Evolutionary conservation across 2,113 vertebrate genomes (phyloP), one percentile per base, ranked within the genome.

Genomic region (human): DNA sequence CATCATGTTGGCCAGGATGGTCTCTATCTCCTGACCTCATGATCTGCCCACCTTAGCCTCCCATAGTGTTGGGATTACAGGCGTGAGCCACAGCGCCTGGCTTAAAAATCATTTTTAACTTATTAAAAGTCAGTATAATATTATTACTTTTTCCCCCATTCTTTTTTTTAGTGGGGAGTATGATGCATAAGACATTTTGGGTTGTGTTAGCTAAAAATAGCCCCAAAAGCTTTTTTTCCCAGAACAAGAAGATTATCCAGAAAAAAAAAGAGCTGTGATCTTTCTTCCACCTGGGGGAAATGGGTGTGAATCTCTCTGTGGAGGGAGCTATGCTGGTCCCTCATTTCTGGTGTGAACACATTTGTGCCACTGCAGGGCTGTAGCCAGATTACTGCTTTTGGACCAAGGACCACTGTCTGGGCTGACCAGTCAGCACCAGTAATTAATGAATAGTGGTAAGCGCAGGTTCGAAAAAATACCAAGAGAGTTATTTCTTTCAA

Each of bases 181-280:
- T 20, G 18, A 7, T 93, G 1, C 8, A 38, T 66, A 92, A 76
- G 79, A 64, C 59, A 92, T 86, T 92, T 92, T 59, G 72, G 55
- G 8, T 75, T 90, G 16, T 94, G 14, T 95, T 89, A 82, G 45
- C 66, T 89, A 27, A 89, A 96, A 89, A 83, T 64, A 88, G 32
- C 68, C n/a, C 78, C 25, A 76, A 92, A 72, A 59, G 14, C 14
- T 43, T 86, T 83, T 23, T 8, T 2, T 64, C 13, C 13, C 4
- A 70, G 55, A 88, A 8, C 38, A 70, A 81, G 48, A 88, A 93
- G 25, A 76, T 59, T 76, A 43, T 57, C 43, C 59, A 90, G 59
- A 43, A 75, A 59, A 89, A 83, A 79, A 45, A 6, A 27, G 27
- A 13, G 10, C 16, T n/a, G 30, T 20, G n/a, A 40, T 88, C 38